Percentiles rank a stretch among this genome's conserved stretches.
Evolutionary conservation across 2,113 vertebrate species (phyloP).

Genomic region (Chitala chitala): DNA sequence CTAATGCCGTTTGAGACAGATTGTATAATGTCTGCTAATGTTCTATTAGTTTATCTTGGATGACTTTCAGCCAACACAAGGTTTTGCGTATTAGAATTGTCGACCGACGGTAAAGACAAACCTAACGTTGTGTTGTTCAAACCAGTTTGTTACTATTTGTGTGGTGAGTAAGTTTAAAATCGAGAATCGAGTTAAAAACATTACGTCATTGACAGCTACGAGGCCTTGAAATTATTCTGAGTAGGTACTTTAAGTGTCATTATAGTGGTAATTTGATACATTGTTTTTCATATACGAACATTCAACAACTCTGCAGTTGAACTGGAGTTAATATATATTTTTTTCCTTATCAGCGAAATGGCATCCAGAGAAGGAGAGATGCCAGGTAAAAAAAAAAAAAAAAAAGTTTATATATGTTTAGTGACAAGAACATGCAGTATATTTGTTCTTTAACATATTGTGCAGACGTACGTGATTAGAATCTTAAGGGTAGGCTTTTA

Average conservation of each 20-base stretch:
- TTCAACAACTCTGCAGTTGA: background rate
- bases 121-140: background rate
- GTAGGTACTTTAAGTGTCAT: no score
- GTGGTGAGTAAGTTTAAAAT: no score
- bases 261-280: no score
- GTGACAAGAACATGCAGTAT: background rate
- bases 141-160: no score
- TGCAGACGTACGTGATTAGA: background rate
- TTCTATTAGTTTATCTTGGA: background rate
- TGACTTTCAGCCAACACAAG: background rate
- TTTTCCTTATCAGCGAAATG: slow-evolving; percentile 41
- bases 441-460: background rate
- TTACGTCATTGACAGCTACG: no score
- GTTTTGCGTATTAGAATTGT: background rate
- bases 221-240: no score
- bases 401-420: background rate
- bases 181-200: no score
- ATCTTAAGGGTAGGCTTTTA: no score
- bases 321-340: background rate
- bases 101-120: no score
- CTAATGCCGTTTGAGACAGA: background rate
- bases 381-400: slow-evolving; percentile 47
- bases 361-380: slow-evolving; percentile 44
- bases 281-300: background rate
- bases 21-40: background rate